Conservation (phyloP, 2,113 vertebrate genomes). For the Pygathrix nemaeus region DNA sequence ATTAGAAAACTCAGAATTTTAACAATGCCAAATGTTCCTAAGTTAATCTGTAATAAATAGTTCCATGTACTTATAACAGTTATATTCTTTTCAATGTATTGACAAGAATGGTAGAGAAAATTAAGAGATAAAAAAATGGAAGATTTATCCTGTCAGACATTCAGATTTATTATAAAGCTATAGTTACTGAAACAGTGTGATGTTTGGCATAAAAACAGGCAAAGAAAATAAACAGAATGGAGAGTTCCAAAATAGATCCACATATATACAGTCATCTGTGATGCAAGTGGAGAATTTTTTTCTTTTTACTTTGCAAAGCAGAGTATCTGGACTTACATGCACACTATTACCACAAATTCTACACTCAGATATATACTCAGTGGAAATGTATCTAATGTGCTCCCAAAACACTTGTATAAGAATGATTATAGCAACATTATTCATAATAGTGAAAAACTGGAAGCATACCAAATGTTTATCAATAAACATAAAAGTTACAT, state of each 20-base stretch:
- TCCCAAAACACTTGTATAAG: not conserved
- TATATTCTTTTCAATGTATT: not conserved
- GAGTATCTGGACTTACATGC: not conserved
- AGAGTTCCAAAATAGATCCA: not conserved
- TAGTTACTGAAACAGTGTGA: not conserved
- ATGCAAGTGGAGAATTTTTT: not conserved
- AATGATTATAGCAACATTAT: not conserved
- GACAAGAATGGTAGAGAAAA: not conserved
- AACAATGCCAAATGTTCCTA: not conserved
- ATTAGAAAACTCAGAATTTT: not conserved
- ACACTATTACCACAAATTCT: not conserved
- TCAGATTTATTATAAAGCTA: constrained; percentile 18
- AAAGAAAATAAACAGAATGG: not conserved
- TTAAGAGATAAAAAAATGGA: not conserved
- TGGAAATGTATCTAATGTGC: not conserved
- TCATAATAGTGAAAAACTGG: not conserved
- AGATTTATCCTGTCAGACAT: not conserved
- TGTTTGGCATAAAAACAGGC: not conserved
- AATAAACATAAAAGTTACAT: not conserved
- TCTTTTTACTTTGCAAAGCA: not conserved
- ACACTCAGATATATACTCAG: not conserved
- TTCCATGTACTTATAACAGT: not conserved
- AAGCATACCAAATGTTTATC: not conserved
- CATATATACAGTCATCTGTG: not conserved
- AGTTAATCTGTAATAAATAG: not conserved